Evolutionary conservation across 2,888 invertebrate genomes (phyloP).

Genomic region (Eulithis prunata): DNA sequence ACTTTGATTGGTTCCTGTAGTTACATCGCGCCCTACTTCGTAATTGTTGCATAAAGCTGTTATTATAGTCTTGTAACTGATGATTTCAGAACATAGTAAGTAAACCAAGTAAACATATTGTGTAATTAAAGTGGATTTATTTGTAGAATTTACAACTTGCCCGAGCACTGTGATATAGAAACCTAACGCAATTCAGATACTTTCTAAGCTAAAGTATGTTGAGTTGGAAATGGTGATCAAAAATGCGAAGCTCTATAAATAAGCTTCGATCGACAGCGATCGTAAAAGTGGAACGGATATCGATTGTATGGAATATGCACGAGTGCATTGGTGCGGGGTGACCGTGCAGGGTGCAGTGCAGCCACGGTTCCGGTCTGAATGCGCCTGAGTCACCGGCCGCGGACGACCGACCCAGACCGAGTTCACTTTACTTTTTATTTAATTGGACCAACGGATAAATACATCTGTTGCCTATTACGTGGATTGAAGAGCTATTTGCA

Average conservation of each 20-base stretch:
- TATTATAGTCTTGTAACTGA: slow-evolving; percentile 31
- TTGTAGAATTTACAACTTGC: background rate
- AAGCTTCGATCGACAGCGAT: slow-evolving; percentile 32
- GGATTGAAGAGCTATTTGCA: slow-evolving; percentile 9
- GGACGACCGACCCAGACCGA: slow-evolving; percentile 33
- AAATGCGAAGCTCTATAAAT: slow-evolving; percentile 18
- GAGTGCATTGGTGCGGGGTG: slow-evolving; percentile 66
- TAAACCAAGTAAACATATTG: slow-evolving; percentile 19
- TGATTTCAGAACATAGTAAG: slow-evolving; percentile 26
- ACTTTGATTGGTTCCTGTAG: slow-evolving; percentile 38
- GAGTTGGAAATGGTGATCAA: slow-evolving; percentile 3
- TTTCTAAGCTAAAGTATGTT: background rate
- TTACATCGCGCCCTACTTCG: slow-evolving; percentile 38
- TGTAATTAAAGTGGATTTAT: slow-evolving; percentile 13
- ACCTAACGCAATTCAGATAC: background rate
- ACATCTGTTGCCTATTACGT: slow-evolving; percentile 21
- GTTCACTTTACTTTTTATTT: slow-evolving; percentile 30
- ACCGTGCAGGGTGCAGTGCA: slow-evolving; percentile 48
- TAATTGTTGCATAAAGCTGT: slow-evolving; percentile 28
- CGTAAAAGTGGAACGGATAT: slow-evolving; percentile 80
- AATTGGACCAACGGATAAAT: slow-evolving; percentile 24
- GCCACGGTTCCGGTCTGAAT: slow-evolving; percentile 63
- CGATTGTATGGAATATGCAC: slow-evolving; percentile 59
- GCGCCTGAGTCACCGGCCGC: slow-evolving; percentile 51
- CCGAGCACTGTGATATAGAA: no score